Base-by-base conservation (phyloP, 2,113 vertebrate genomes). In the Ia io region DNA sequence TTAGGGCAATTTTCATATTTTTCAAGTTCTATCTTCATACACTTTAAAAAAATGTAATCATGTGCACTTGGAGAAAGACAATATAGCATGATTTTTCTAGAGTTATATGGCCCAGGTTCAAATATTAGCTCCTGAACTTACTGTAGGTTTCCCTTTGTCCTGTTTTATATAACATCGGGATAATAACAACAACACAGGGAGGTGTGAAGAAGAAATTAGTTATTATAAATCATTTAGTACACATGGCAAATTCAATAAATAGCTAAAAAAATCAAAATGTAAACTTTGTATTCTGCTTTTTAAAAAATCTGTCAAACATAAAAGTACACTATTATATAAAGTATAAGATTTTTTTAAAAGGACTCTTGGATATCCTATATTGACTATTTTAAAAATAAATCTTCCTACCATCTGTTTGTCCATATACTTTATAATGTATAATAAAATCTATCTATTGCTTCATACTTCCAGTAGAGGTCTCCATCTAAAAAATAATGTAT, bases 401-500 rank as follows among this genome's bases (percentile, higher is more conserved):
- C 44, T 87, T 28, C 42, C 35, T 76, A 79, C 4, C 30, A 89
- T 28, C 20, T 42, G 11, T 95, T 94, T 93, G 44, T 89, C 59
- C 80, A 90, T 40, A 53, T 84, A 84, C 84, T 91, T 93, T 84
- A 93, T 23, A 93, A 92, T 89, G 20, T 56, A 61, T 65, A 95
- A 94, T 0, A 93, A 17, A 95, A 95, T 80, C 28, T 56, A 88
- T 70, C 69, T 94, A 94, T 96, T 97, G 70, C 95, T 93, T 97
- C 84, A 56, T 76, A 93, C 79, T 94, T 97, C 97, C 96, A 97
- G 97, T 93, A 97, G 96, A 97, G 97, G 96, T 96, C 96, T 97
- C 97, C 90, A 96, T 91, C 92, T 97, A 97, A 96, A 96, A 96
- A 83, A 93, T 91, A 93, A 96, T 89, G 74, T 91, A 84, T 25